These are phyloP conservation scores for Acleris emargana DNA, from an alignment of 2,888 invertebrate genomes.

Conservation along the genomic window DNA sequence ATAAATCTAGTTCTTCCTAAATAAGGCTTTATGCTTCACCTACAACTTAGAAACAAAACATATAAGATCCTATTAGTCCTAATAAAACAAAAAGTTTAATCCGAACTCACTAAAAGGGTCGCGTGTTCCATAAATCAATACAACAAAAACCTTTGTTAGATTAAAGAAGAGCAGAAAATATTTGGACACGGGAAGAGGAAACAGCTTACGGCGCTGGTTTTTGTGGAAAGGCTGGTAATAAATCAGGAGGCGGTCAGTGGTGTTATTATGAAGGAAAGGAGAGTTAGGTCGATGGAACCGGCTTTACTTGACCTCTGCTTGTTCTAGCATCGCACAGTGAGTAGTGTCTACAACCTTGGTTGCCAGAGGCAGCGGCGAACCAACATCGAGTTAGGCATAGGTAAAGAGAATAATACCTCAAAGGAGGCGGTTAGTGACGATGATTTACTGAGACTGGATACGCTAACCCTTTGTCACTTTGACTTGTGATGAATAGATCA, in stretches of 20 bases:
- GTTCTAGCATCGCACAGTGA: too few species aligned
- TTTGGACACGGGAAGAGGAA: constrained; percentile 50
- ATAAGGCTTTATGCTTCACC: background rate
- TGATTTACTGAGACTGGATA: constrained; percentile 21
- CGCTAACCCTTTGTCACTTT: constrained; percentile 19
- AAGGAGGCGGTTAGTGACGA: constrained; percentile 47
- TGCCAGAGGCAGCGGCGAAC: too few species aligned
- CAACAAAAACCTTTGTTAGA: constrained; percentile 47
- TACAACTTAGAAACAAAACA: constrained; percentile 9
- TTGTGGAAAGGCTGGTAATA: constrained; percentile 59
- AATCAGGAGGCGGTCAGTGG: constrained; percentile 58
- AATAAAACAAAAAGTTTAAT: constrained; percentile 31
- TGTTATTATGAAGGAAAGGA: too few species aligned
- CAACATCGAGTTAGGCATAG: too few species aligned
- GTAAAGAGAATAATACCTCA: constrained; percentile 38
- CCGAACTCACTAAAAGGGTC: constrained; percentile 16
- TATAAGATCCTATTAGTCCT: constrained; percentile 14
- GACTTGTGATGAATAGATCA: constrained; percentile 5
- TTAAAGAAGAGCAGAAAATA: constrained; percentile 50
- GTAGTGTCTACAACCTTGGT: too few species aligned
- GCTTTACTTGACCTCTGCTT: too few species aligned
- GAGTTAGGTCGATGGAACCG: too few species aligned
- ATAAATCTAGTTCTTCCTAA: background rate
- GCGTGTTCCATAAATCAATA: constrained; percentile 40
- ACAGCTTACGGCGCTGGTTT: constrained; percentile 61